Evolutionary conservation across 1,140 invertebrate genomes (phyloP).

Genomic region (Drosophila cardini): DNA sequence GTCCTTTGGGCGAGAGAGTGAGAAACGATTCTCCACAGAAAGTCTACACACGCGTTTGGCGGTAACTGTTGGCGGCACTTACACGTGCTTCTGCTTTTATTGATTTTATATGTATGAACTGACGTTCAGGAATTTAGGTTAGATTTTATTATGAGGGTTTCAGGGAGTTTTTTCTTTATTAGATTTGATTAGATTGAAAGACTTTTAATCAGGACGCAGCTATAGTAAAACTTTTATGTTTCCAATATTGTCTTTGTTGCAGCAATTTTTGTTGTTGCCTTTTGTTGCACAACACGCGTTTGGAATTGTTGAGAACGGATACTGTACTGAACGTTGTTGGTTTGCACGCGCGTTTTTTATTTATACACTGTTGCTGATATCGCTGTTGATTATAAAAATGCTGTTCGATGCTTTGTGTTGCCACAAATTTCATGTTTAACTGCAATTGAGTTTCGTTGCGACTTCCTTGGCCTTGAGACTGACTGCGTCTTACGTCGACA

Average conservation of each 20-base stretch:
- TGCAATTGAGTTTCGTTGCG: conserved; percentile 70
- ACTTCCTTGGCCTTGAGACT: conserved; percentile 55
- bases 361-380: conserved; percentile 52
- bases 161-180: conserved; percentile 18
- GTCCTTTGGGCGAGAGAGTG: conserved; percentile 39
- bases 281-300: conserved; percentile 53
- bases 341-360: conserved; percentile 65
- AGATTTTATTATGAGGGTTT: conserved; percentile 29
- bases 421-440: conserved; percentile 84
- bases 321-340: conserved; percentile 60
- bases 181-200: conserved; percentile 16
- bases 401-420: conserved; percentile 71
- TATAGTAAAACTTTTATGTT: conserved; percentile 83
- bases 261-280: conserved; percentile 40
- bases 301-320: conserved; percentile 64
- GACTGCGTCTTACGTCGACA: conserved; percentile 43
- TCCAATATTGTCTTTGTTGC: conserved; percentile 76
- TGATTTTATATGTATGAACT: conserved; percentile 39
- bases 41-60: conserved; percentile 52
- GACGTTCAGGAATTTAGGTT: conserved; percentile 52
- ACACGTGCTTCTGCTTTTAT: conserved; percentile 50
- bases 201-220: conserved; percentile 77
- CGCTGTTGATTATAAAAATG: conserved; percentile 66
- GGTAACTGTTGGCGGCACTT: conserved; percentile 53
- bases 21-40: conserved; percentile 38